Conservation (phyloP, 2,888 invertebrate species). For the Diachrysia chrysitis region DNA sequence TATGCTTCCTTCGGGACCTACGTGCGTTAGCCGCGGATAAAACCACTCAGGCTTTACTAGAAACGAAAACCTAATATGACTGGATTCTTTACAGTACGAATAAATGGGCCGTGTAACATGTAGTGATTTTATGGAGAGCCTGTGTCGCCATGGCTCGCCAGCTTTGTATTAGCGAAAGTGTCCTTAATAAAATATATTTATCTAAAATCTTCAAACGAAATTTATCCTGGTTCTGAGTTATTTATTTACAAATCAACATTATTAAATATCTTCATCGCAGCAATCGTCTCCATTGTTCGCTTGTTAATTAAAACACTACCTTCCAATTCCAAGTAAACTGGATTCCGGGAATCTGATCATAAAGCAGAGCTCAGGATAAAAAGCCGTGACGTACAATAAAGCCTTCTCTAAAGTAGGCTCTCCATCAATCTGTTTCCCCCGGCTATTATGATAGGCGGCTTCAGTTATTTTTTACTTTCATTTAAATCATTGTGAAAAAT, state of each 20-base stretch:
- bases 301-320: conserved; percentile 6
- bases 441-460: conserved; percentile 24
- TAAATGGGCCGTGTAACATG: conserved; percentile 42
- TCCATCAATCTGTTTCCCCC: conserved; percentile 23
- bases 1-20: conserved; percentile 67
- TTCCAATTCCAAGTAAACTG: background rate
- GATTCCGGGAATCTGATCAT: background rate
- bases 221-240: background rate
- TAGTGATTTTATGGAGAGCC: conserved; percentile 31
- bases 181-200: background rate
- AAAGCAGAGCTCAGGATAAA: conserved; percentile 16
- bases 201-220: too few relatives aligned
- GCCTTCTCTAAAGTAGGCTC: conserved; percentile 17
- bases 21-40: conserved; percentile 57
- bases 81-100: conserved; percentile 48
- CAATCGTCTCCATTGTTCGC: background rate
- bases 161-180: background rate
- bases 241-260: background rate
- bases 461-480: conserved; percentile 43
- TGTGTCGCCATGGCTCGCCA: conserved; percentile 11
- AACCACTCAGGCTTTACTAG: conserved; percentile 55
- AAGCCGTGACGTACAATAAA: conserved; percentile 5
- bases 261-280: background rate
- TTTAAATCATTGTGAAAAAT: conserved; percentile 33
- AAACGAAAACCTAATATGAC: conserved; percentile 55